Evolutionary conservation across 2,888 invertebrate genomes (phyloP).

Genomic region (Dermolepida albohirtum): DNA sequence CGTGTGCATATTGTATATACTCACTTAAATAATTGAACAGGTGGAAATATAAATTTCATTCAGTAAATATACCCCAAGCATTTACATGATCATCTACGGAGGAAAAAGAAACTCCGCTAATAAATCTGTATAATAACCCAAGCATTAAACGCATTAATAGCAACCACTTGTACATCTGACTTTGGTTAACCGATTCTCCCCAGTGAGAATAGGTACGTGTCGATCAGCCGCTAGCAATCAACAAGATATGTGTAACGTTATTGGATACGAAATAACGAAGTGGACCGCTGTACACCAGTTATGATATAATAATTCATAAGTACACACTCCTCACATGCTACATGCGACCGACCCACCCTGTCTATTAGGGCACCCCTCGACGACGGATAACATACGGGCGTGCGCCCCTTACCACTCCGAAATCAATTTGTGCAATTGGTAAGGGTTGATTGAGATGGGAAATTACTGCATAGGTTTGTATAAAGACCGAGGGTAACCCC

Average conservation of each 20-base stretch:
- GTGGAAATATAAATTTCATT: background rate
- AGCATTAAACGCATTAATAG: constrained; percentile 63
- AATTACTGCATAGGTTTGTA: constrained; percentile 50
- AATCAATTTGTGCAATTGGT: constrained; percentile 63
- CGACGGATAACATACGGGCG: constrained; percentile 51
- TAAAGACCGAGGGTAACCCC: constrained; percentile 42
- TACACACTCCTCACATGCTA: constrained; percentile 48
- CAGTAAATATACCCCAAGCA: background rate
- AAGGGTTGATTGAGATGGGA: constrained; percentile 54
- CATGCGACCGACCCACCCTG: constrained; percentile 49
- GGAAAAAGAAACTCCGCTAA: constrained; percentile 35
- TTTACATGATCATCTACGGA: constrained; percentile 3
- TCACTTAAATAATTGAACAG: background rate
- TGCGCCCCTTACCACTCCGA: constrained; percentile 52
- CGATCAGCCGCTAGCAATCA: constrained; percentile 5
- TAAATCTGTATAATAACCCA: constrained; percentile 60
- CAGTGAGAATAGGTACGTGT: constrained; percentile 23
- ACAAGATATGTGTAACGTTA: background rate
- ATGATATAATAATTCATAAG: constrained; percentile 59
- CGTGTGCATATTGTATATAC: too few species aligned
- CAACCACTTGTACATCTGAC: constrained; percentile 65
- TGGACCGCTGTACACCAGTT: constrained; percentile 50
- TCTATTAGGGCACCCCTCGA: constrained; percentile 50
- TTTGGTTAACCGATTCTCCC: constrained; percentile 57
- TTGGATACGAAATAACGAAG: constrained; percentile 24